Conservation (phyloP, 2,888 invertebrate species). For the Hyposoter didymator region DNA sequence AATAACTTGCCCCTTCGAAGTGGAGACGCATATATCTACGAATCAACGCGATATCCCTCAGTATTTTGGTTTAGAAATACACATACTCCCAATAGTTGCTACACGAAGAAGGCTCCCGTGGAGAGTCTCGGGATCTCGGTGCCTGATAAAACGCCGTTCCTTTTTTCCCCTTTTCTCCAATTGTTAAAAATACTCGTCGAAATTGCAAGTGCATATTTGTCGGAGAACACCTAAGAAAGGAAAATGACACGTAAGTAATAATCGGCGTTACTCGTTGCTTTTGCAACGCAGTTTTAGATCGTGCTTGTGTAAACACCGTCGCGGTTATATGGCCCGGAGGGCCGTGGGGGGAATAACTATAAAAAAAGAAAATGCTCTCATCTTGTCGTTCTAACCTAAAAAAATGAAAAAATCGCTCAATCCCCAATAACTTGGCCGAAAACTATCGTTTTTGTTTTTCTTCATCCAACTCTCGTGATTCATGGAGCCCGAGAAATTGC, state of each 20-base stretch:
- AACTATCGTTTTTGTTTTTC: neutral
- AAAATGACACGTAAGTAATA: slow-evolving; percentile 82
- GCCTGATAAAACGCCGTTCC: slow-evolving; percentile 53
- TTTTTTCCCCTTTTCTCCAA: slow-evolving; percentile 44
- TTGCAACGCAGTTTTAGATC: neutral
- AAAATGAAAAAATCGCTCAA: neutral
- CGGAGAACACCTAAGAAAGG: slow-evolving; percentile 82
- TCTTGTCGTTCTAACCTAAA: slow-evolving; percentile 14
- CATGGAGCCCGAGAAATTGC: neutral
- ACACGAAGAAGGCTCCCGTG: slow-evolving; percentile 46
- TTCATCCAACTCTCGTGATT: neutral
- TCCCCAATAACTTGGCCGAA: neutral
- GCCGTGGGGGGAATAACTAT: neutral
- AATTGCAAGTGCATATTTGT: slow-evolving; percentile 80
- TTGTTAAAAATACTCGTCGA: slow-evolving; percentile 31
- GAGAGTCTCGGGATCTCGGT: slow-evolving; percentile 65
- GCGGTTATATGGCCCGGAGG: neutral
- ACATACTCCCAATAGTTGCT: slow-evolving; percentile 52
- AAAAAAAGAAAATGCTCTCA: slow-evolving; percentile 14
- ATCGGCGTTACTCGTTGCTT: neutral
- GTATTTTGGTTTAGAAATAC: slow-evolving; percentile 62
- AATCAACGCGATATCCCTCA: slow-evolving; percentile 35
- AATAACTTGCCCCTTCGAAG: neutral
- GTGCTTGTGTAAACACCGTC: slow-evolving; percentile 10
- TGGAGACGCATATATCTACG: slow-evolving; percentile 23